Evolutionary conservation across 2,797 vertebrate genomes (phyloP).

Genomic region (Euthynnus affinis): DNA sequence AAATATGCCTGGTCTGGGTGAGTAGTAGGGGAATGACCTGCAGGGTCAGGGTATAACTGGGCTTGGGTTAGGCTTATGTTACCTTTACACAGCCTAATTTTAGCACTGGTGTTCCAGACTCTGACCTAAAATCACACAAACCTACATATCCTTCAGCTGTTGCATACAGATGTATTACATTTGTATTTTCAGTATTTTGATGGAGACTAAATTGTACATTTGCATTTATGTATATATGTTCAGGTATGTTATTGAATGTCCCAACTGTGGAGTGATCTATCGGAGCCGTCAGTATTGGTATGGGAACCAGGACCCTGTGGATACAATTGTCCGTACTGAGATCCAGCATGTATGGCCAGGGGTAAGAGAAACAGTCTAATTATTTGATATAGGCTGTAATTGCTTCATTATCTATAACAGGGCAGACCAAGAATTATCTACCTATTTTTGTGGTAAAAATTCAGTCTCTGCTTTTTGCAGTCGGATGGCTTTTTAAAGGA

Average conservation of each 20-base stretch:
- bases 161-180: not conserved
- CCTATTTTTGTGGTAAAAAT: conserved; percentile 10
- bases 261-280: conserved; percentile 88
- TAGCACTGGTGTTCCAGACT: conserved; percentile 24
- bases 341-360: conserved; percentile 98
- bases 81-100: conserved; percentile 37
- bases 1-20: conserved; percentile 99
- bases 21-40: conserved; percentile 74
- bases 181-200: not conserved
- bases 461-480: conserved; percentile 76
- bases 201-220: not conserved
- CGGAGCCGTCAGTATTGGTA: conserved; percentile 84
- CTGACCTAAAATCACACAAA: conserved; percentile 18
- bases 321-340: conserved; percentile 98
- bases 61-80: conserved; percentile 43
- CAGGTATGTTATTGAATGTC: conserved; percentile 84
- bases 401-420: conserved; percentile 6
- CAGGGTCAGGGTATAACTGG: conserved; percentile 1
- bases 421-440: not conserved
- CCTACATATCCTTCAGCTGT: not conserved
- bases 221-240: conserved; percentile 17
- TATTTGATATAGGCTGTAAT: not conserved
- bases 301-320: conserved; percentile 91
- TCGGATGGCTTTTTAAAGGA: conserved; percentile 96
- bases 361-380: conserved; percentile 83